Percentiles rank a stretch among this genome's conserved stretches.
phyloP scores from a whole-genome alignment of 2,113 vertebrate species.

The Prochilodus magdalenae region DNA sequence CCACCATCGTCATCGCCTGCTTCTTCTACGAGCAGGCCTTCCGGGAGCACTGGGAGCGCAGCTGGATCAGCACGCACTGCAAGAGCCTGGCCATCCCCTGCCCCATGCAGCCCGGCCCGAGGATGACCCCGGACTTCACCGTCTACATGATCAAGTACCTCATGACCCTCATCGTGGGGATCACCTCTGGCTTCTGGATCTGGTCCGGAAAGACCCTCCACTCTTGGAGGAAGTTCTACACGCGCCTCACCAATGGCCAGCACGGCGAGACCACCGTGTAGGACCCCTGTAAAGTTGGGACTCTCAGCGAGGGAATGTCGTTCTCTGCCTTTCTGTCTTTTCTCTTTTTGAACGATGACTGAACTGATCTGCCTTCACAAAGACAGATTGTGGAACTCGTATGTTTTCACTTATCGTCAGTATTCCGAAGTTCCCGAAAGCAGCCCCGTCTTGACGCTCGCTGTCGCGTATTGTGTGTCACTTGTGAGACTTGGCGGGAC shows the following conservation, averaged over 20 bases:
- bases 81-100: constrained; percentile 93
- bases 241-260: constrained; percentile 88
- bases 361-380: background rate
- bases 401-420: constrained; percentile 28
- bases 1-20: constrained; percentile 96
- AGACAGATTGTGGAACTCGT: background rate
- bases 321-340: background rate
- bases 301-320: background rate
- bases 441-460: constrained; percentile 1
- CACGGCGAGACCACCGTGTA: constrained; percentile 95
- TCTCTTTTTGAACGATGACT: constrained; percentile 6
- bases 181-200: constrained; percentile 99
- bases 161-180: constrained; percentile 98
- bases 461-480: background rate
- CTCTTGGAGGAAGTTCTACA: constrained; percentile 97
- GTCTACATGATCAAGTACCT: constrained; percentile 99
- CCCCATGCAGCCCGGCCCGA: constrained; percentile 84
- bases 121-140: constrained; percentile 95
- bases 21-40: constrained; percentile 99
- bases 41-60: constrained; percentile 93
- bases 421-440: constrained; percentile 34
- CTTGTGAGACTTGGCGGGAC: background rate
- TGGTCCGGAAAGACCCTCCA: constrained; percentile 99
- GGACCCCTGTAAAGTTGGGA: background rate
- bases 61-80: constrained; percentile 94